These are phyloP conservation scores for Limnephilus marmoratus DNA, from an alignment of 2,888 invertebrate genomes.

Conservation along the genomic window DNA sequence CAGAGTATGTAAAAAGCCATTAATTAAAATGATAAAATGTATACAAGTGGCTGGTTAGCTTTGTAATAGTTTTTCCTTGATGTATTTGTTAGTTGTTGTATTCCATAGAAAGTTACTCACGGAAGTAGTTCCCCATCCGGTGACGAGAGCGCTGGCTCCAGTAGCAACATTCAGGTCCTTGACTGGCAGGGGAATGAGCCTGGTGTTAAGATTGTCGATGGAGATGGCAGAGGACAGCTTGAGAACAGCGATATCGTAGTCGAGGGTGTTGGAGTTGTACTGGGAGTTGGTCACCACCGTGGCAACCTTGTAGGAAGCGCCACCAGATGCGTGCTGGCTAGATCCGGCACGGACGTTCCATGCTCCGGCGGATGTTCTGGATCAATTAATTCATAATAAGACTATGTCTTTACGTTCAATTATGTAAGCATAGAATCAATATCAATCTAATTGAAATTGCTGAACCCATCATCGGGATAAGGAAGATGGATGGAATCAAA, in stretches of 20 bases:
- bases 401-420: not conserved
- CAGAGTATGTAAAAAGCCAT: not conserved
- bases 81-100: not conserved
- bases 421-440: no score
- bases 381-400: not conserved
- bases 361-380: conserved; percentile 47
- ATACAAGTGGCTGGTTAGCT: no score
- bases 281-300: conserved; percentile 69
- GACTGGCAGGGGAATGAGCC: not conserved
- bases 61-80: not conserved
- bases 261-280: conserved; percentile 69
- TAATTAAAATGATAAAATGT: not conserved
- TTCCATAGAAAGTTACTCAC: conserved; percentile 67
- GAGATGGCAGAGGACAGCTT: conserved; percentile 69
- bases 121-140: conserved; percentile 55
- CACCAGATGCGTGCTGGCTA: conserved; percentile 70
- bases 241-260: conserved; percentile 73
- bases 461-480: no score
- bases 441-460: no score
- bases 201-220: conserved; percentile 67
- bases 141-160: conserved; percentile 45
- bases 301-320: conserved; percentile 70
- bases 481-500: not conserved
- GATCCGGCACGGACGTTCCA: conserved; percentile 66
- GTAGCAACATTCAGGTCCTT: not conserved